Conservation (phyloP, 2,888 invertebrate species). For the Trichopoda pennipes region DNA sequence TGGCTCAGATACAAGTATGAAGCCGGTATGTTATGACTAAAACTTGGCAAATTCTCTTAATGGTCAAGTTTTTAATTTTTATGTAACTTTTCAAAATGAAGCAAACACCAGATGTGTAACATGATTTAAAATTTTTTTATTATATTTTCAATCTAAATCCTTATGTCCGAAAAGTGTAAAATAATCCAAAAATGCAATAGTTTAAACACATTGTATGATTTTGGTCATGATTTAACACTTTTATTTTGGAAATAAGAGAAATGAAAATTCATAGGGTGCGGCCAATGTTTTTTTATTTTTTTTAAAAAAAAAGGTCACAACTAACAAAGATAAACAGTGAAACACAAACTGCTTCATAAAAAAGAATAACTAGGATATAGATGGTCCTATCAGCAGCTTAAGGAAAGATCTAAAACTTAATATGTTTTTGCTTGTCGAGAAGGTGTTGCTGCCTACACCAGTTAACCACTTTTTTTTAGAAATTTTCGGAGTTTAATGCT, state of each 20-base stretch:
- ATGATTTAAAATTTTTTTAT: slow-evolving; percentile 21
- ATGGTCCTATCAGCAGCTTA: too few relatives aligned
- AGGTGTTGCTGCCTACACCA: too few relatives aligned
- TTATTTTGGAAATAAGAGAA: slow-evolving; percentile 30
- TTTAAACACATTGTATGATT: slow-evolving; percentile 9
- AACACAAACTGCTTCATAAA: background rate
- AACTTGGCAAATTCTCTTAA: slow-evolving; percentile 38
- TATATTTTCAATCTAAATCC: slow-evolving; percentile 17
- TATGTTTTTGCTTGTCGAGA: too few relatives aligned
- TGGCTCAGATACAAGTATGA: slow-evolving; percentile 31
- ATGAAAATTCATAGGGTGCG: slow-evolving; percentile 33
- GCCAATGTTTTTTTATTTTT: slow-evolving; percentile 3
- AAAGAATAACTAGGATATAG: too few relatives aligned
- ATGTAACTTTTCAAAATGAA: slow-evolving; percentile 43
- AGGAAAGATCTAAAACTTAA: too few relatives aligned
- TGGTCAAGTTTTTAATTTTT: slow-evolving; percentile 40
- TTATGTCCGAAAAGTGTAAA: slow-evolving; percentile 6
- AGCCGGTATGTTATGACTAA: slow-evolving; percentile 18
- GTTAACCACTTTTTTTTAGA: too few relatives aligned
- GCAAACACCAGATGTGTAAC: slow-evolving; percentile 58
- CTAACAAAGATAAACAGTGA: background rate
- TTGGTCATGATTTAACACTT: slow-evolving; percentile 50
- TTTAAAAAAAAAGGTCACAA: background rate
- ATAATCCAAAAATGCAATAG: slow-evolving; percentile 51
- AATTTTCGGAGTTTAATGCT: too few relatives aligned